Evolutionary conservation across 2,113 vertebrate species (phyloP), one percentile per base, ranked within the genome.

Genomic region (Coregonus clupeaformis): DNA sequence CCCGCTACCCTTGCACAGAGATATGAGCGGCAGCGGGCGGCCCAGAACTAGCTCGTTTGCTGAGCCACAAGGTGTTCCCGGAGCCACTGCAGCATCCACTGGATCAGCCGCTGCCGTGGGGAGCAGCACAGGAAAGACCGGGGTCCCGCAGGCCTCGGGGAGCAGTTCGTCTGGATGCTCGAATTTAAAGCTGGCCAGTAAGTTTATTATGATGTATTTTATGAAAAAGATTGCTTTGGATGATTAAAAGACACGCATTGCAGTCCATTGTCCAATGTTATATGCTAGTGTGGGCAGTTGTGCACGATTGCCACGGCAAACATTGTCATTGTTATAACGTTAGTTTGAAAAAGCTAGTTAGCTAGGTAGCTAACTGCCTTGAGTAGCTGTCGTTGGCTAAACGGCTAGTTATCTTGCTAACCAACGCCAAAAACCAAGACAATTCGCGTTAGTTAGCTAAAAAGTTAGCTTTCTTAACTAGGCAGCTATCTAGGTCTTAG

Each of bases 1-100:
- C 75, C 81, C 84, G 80, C 89, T 88, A 90, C 71, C 88, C 82
- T 86, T 87, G 83, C 87, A 87, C 85, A 86, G 83, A 92, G 92
- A 93, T 89, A 93, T 93, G 92, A 93, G 91, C 92, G 92, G 91
- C 92, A 93, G 91, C 92, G 92, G 92, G 89, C 91, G 92, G 92
- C 90, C 91, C 89, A 93, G 92, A 89, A 93, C 92, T 82, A 93
- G 92, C 92, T 93, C 92, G 89, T 93, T 93, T 86, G 92, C 92
- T 91, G 92, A 93, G 90, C 90, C 92, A 87, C 92, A 89, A 87
- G 91, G 91, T 83, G 87, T 87, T 81, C 84, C 90, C 81, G 92
- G 92, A 91, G 88, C 88, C 82, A 86, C 90, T 78, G 88, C 88
- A 79, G 86, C 87, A 81, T 84, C 89, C 81, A 78, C 87, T 78